Evolutionary conservation across 2,797 vertebrate genomes (phyloP), one percentile per base, ranked within the genome.

Genomic region (Lophius americanus): DNA sequence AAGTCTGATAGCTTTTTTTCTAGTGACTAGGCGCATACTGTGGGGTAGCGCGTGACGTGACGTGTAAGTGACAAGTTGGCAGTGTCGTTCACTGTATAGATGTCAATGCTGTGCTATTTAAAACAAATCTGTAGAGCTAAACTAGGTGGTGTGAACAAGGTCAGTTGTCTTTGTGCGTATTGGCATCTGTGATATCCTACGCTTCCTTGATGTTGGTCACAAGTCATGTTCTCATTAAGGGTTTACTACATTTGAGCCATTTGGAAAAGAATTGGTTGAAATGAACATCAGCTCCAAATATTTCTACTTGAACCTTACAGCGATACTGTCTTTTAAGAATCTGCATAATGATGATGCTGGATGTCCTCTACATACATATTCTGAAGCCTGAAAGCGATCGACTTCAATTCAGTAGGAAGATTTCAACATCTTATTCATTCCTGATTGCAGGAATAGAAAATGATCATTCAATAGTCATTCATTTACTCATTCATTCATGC

Each of bases 41-140:
- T 93, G 93, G 89, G 88, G 87, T 93, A 91, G 91, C 90, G 91
- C 91, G 91, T 94, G 86, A 93, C 83, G 94, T 96, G 93, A 90
- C 66, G 95, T 96, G 94, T 93, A 93, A 93, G 93, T 97, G 92
- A 92, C 92, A 89, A 93, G 93, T 92, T 91, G 92, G 90, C 92
- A 91, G 92, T 94, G 90, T 93, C 71, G 93, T 94, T 89, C 93
- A 94, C 93, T 93, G 88, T 94, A 91, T 94, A 91, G 92, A 92
- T 94, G 92, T 94, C 92, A 92, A 92, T 91, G 91, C 92, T 94
- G 92, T 92, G 91, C 91, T 94, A 92, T 93, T 94, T 91, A 89
- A 89, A 91, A 86, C 89, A 81, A 93, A 87, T 91, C 90, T 92
- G 92, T 92, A 92, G 87, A 93, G 90, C 85, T 92, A 91, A 92